A percentile compares a stretch with the other conserved stretches of the same genome.
Evolutionary conservation across 2,888 invertebrate species (phyloP).

Genomic region (Dryobota labecula): DNA sequence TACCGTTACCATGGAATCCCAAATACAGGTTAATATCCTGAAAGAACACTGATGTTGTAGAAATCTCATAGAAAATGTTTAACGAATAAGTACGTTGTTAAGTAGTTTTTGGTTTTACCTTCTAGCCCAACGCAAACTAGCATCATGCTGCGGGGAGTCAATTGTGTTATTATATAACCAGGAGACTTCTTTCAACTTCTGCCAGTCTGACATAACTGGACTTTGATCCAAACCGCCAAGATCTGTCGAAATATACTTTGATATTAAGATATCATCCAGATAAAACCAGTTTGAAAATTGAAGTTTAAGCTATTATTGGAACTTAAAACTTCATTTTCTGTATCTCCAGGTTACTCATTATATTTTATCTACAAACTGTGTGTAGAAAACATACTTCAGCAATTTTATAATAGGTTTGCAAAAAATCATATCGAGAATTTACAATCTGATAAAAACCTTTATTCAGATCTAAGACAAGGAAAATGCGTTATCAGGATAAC

Average conservation of each 20-base stretch:
- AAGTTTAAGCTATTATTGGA: background rate
- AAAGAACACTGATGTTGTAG: slow-evolving; percentile 47
- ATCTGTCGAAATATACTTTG: slow-evolving; percentile 86
- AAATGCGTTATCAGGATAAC: no score
- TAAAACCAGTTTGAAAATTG: background rate
- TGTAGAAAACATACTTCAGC: background rate
- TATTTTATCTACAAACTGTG: background rate
- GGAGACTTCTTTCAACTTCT: slow-evolving; percentile 94
- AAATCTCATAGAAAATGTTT: background rate
- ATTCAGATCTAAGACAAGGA: background rate
- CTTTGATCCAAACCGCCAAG: slow-evolving; percentile 95
- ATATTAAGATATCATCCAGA: slow-evolving; percentile 8
- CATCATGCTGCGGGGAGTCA: slow-evolving; percentile 93
- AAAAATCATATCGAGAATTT: background rate
- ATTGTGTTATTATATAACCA: slow-evolving; percentile 92
- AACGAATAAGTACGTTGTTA: background rate
- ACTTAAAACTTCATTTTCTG: background rate
- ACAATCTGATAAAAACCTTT: slow-evolving; percentile 5
- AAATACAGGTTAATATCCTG: slow-evolving; percentile 96
- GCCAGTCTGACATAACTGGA: slow-evolving; percentile 96
- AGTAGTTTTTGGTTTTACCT: slow-evolving; percentile 76
- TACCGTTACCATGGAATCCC: slow-evolving; percentile 97
- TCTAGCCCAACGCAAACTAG: slow-evolving; percentile 94
- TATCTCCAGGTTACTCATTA: background rate
- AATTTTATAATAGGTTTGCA: background rate